These are phyloP conservation scores for Charadrius vociferus DNA, from an alignment of 2,113 vertebrate species.

Conservation along the genomic window DNA sequence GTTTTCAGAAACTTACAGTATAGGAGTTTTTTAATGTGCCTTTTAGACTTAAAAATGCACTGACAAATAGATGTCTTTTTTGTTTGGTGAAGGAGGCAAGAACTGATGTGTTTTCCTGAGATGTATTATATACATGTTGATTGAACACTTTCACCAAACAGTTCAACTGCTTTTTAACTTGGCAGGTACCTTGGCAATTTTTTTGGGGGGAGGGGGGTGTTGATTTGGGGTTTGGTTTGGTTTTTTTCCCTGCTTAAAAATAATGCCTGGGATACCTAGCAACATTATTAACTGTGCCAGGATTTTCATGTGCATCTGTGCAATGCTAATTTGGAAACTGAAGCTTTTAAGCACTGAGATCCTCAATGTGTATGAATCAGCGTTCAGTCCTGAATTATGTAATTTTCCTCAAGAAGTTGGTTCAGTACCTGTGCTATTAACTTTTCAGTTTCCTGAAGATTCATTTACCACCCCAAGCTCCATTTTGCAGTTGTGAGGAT, in stretches of 20 bases:
- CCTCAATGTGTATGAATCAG: neutral
- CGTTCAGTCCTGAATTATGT: neutral
- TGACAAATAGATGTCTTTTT: neutral
- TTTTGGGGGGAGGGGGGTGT: neutral
- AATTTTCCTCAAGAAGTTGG: neutral
- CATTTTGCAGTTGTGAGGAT: neutral
- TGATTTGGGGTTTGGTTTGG: neutral
- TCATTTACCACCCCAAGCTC: neutral
- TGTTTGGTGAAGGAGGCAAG: neutral
- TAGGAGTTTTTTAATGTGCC: neutral
- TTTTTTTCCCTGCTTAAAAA: neutral
- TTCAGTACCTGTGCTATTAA: neutral
- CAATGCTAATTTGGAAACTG: neutral
- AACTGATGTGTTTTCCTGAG: neutral
- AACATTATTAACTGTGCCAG: neutral
- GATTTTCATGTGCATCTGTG: conserved; percentile 2
- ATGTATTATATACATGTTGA: neutral
- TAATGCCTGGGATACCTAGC: neutral
- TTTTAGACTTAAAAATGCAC: neutral
- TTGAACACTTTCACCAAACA: neutral
- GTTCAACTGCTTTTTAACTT: neutral
- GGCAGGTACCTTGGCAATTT: neutral
- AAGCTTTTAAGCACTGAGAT: neutral
- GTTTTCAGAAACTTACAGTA: neutral
- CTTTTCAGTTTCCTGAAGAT: too few relatives aligned